Evolutionary conservation across 2,888 invertebrate species (phyloP), one percentile per base, ranked within the genome.

Genomic region (Chorisops tibialis): DNA sequence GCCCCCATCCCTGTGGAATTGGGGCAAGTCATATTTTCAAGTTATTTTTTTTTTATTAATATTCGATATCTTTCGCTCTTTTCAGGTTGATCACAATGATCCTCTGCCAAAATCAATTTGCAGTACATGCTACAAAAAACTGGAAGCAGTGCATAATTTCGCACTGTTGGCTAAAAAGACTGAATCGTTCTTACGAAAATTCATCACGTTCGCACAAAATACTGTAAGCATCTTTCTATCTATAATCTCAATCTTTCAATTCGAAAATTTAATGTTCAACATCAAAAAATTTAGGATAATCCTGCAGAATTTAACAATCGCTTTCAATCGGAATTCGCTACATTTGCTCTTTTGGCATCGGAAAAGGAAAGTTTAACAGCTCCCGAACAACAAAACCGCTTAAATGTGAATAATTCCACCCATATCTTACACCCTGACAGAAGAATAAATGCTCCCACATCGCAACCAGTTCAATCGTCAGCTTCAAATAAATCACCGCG

Each of bases 91-190:
- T 16, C 45, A 9, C n/a, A 35, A 54, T 19, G 66, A 66, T 45
- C 35, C 49, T 3, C 43, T 66, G 9, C 66, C 66, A n/a, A 64
- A 64, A 52, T 48, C 43, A 5, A 64, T 66, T 21, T 66, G 66
- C 37, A 21, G 24, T 16, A 48, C 38, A 18, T 66, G 66, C 38
- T 63, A 52, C n/a, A 66, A 61, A 54, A 56, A 50, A 47, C 24
- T 66, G 7, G 64, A 66, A 48, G 43, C 58, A 1, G 30, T 63
- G 21, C 54, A 64, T 45, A 58, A 39, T 11, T 58, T 66, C 12
- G 61, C 66, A 1, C 47, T 50, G 4, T 59, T 64, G 19, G 66
- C 66, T 18, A 63, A 59, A 24, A 64, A 61, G 47, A 66, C 64
- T 11, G 66, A 66, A 41, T 59, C 50, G 22, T 65, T 63, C n/a